Conservation (phyloP, 2,797 vertebrate species). For the Champsocephalus esox region DNA sequence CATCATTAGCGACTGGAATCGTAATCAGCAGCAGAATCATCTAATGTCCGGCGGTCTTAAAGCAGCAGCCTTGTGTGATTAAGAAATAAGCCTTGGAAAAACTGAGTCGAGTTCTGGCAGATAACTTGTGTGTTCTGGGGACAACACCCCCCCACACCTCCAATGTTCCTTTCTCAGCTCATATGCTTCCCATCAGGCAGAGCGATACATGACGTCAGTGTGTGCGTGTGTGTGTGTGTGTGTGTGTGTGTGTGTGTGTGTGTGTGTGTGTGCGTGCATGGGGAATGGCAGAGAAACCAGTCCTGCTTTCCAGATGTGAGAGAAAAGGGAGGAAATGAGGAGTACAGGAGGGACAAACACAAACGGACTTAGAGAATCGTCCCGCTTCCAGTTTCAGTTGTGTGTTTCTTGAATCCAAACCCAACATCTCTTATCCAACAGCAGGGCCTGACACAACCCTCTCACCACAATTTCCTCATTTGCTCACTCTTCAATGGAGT, state of each 20-base stretch:
- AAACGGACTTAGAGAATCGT: not conserved
- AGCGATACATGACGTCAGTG: conserved; percentile 82
- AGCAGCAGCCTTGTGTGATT: conserved; percentile 13
- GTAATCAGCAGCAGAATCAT: conserved; percentile 13
- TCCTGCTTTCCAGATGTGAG: conserved; percentile 87
- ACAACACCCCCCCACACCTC: conserved; percentile 67
- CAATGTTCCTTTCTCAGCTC: conserved; percentile 75
- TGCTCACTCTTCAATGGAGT: conserved; percentile 39
- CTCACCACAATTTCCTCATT: conserved; percentile 55
- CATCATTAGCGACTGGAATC: conserved; percentile 14
- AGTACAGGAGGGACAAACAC: conserved; percentile 56
- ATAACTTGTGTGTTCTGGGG: conserved; percentile 68
- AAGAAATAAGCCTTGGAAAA: conserved; percentile 59
- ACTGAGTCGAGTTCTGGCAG: conserved; percentile 64
- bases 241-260: conserved; percentile 40
- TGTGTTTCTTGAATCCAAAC: not conserved
- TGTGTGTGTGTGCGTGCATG: conserved; percentile 33
- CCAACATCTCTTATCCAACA: conserved; percentile 20
- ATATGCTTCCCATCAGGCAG: conserved; percentile 87
- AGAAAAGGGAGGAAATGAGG: conserved; percentile 61
- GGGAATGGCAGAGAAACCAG: conserved; percentile 63
- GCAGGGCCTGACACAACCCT: conserved; percentile 9
- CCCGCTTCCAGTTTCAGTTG: conserved; percentile 14
- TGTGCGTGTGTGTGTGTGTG: conserved; percentile 34
- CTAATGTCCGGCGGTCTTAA: conserved; percentile 11